Evolutionary conservation across 2,888 invertebrate genomes (phyloP).

Genomic region (Phorcus lineatus): DNA sequence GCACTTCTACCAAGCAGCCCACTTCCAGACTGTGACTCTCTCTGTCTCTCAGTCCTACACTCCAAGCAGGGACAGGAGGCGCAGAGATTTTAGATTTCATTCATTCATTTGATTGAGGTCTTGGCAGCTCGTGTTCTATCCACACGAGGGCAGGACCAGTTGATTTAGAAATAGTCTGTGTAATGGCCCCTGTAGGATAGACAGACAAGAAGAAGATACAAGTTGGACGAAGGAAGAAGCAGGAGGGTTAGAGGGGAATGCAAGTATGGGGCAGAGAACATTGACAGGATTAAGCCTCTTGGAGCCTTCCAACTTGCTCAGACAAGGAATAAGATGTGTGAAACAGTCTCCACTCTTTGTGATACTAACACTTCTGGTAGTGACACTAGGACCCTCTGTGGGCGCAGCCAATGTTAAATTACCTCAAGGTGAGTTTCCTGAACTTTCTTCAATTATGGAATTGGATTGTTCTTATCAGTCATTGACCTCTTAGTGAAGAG

Average conservation of each 20-base stretch:
- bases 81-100: background rate
- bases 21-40: background rate
- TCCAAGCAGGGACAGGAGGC: background rate
- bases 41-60: background rate
- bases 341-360: background rate
- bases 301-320: slow-evolving; percentile 2
- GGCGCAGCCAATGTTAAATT: background rate
- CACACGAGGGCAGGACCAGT: background rate
- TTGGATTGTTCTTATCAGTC: background rate
- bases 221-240: background rate
- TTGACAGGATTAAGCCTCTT: background rate
- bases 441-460: background rate
- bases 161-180: background rate
- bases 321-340: slow-evolving; percentile 10
- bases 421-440: background rate
- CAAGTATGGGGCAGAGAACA: background rate
- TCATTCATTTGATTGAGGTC: background rate
- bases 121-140: background rate
- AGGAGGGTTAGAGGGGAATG: background rate
- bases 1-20: background rate
- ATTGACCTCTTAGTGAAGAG: background rate
- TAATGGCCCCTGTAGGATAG: background rate
- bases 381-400: background rate
- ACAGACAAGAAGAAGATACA: background rate
- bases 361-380: background rate